A percentile compares a stretch with the other conserved stretches of the same genome.
Evolutionary conservation across 2,888 invertebrate species (phyloP).

Genomic region (Standfussiana lucernea): DNA sequence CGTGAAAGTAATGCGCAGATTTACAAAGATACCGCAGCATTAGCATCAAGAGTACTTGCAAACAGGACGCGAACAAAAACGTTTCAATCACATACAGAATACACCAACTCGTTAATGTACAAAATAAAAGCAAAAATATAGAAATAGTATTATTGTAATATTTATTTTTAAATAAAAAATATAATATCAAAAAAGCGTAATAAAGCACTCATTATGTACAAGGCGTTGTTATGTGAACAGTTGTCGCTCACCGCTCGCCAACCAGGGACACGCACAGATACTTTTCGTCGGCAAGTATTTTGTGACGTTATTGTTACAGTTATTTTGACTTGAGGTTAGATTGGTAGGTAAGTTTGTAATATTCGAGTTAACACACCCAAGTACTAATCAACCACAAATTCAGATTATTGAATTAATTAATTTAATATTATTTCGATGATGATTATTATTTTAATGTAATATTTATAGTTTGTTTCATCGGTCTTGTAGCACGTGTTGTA

Average conservation of each 20-base stretch:
- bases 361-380: slow-evolving; percentile 29
- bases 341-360: background rate
- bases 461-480: background rate
- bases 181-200: slow-evolving; percentile 88
- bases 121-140: slow-evolving; percentile 79
- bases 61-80: slow-evolving; percentile 43
- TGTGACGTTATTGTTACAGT: background rate
- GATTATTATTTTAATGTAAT: background rate
- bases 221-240: slow-evolving; percentile 65
- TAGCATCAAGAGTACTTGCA: slow-evolving; percentile 44
- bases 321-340: background rate
- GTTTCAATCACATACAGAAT: slow-evolving; percentile 54
- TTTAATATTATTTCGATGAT: background rate
- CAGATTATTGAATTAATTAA: too few relatives aligned
- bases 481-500: background rate
- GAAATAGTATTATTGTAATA: slow-evolving; percentile 76
- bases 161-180: slow-evolving; percentile 75
- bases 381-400: background rate
- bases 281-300: background rate
- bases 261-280: background rate
- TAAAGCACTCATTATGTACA: slow-evolving; percentile 88
- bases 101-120: slow-evolving; percentile 69
- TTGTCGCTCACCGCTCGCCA: slow-evolving; percentile 32
- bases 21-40: slow-evolving; percentile 43
- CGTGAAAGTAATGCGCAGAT: slow-evolving; percentile 51